A percentile compares a stretch with the other conserved stretches of the same genome.
Conservation (phyloP, 2,888 invertebrate genomes). For the Acrobasis repandana region DNA sequence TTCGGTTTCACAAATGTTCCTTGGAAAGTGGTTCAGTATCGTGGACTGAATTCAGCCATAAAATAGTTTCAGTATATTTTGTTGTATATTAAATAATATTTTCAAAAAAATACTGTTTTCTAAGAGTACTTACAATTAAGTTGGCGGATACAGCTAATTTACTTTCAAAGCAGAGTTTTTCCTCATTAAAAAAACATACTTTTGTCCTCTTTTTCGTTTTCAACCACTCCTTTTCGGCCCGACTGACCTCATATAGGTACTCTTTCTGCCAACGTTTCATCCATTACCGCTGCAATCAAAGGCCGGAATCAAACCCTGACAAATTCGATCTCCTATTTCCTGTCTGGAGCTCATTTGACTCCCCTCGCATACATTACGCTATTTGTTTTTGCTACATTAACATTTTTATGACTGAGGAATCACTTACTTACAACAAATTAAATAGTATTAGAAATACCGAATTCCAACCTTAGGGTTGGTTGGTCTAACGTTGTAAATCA, state of each 20-base stretch:
- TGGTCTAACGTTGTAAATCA: too few relatives aligned
- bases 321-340: slow-evolving; percentile 20
- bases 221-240: too few relatives aligned
- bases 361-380: slow-evolving; percentile 78
- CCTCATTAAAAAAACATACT: too few relatives aligned
- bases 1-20: too few relatives aligned
- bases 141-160: too few relatives aligned
- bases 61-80: too few relatives aligned
- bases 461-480: slow-evolving; percentile 19
- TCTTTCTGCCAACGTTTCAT: background rate
- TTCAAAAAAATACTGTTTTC: too few relatives aligned
- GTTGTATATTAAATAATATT: too few relatives aligned
- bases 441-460: slow-evolving; percentile 24
- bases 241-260: background rate
- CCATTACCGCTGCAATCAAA: slow-evolving; percentile 21
- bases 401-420: slow-evolving; percentile 82
- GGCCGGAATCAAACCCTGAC: slow-evolving; percentile 17
- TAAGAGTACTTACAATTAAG: too few relatives aligned
- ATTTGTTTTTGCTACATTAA: slow-evolving; percentile 80
- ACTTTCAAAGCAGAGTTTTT: background rate
- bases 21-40: too few relatives aligned
- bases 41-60: too few relatives aligned
- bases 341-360: slow-evolving; percentile 46
- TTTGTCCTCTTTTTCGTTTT: too few relatives aligned
- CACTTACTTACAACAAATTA: slow-evolving; percentile 63